Evolutionary conservation across 2,888 invertebrate species (phyloP).

Genomic region (Luperina nickerlii): DNA sequence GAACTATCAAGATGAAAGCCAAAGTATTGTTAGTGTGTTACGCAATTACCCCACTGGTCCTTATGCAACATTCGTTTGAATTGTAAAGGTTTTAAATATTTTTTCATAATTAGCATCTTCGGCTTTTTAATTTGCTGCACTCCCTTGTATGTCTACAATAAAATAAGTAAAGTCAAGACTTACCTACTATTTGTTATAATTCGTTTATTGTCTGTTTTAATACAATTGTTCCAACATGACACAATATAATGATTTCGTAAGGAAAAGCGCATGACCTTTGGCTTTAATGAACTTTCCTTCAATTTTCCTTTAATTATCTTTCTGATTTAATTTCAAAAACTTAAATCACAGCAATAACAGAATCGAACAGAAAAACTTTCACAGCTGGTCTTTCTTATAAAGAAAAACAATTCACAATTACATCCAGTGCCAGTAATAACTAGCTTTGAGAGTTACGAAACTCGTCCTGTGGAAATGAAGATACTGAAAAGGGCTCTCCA

Average conservation of each 20-base stretch:
- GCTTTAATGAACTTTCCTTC: background rate
- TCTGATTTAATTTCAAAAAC: constrained; percentile 26
- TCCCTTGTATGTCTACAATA: background rate
- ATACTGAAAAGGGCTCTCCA: constrained; percentile 47
- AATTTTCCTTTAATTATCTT: constrained; percentile 3
- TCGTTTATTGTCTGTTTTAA: constrained; percentile 1
- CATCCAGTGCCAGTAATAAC: constrained; percentile 52
- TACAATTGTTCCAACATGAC: background rate
- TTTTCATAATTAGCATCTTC: background rate
- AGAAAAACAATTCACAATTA: constrained; percentile 63
- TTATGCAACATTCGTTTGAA: background rate
- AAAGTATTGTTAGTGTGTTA: too few species aligned
- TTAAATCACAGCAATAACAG: constrained; percentile 19
- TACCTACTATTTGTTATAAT: background rate
- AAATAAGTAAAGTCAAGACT: background rate
- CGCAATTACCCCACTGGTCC: background rate
- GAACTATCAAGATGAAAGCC: too few species aligned
- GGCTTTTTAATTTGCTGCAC: too few species aligned
- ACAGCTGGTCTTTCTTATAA: constrained; percentile 35
- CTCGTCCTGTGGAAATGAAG: constrained; percentile 54
- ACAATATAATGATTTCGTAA: constrained; percentile 1
- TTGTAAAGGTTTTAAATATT: background rate
- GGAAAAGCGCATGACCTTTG: background rate
- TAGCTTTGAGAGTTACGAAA: constrained; percentile 60
- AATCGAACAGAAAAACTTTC: constrained; percentile 29